These are phyloP conservation scores for Xylota segnis DNA, from an alignment of 2,888 invertebrate genomes.

Conservation along the genomic window DNA sequence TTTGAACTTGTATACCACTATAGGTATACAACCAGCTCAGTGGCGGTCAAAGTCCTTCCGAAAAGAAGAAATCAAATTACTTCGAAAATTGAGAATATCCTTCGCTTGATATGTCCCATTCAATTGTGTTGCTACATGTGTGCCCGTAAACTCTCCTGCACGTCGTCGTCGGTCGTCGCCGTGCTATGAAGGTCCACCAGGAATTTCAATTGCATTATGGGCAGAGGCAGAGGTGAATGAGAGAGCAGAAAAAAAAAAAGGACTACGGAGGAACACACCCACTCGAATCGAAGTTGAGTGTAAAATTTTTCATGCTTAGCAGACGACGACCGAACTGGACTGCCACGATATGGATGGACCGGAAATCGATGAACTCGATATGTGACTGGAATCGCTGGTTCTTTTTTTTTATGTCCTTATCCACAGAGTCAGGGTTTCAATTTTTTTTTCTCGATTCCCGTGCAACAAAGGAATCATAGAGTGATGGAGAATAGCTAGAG, in stretches of 20 bases:
- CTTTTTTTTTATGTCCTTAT: slow-evolving; percentile 6
- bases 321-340: slow-evolving; percentile 19
- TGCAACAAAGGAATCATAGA: slow-evolving; percentile 30
- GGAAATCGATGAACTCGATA: slow-evolving; percentile 70
- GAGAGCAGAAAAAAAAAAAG: slow-evolving; percentile 4
- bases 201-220: slow-evolving; percentile 73
- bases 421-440: background rate
- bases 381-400: slow-evolving; percentile 62
- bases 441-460: background rate
- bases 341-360: slow-evolving; percentile 36
- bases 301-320: slow-evolving; percentile 24
- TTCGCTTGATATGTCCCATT: slow-evolving; percentile 70
- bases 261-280: slow-evolving; percentile 19
- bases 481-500: background rate
- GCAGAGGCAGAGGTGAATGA: background rate
- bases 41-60: slow-evolving; percentile 49
- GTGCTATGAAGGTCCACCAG: slow-evolving; percentile 49
- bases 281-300: slow-evolving; percentile 40
- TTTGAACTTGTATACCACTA: slow-evolving; percentile 35
- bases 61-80: slow-evolving; percentile 70
- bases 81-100: slow-evolving; percentile 71
- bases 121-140: slow-evolving; percentile 57
- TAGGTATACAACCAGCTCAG: background rate
- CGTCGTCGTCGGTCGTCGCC: slow-evolving; percentile 43
- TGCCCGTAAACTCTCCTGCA: slow-evolving; percentile 53